These are phyloP conservation scores for Hycleus phaleratus DNA, from an alignment of 1,140 invertebrate genomes.

Conservation along the genomic window DNA sequence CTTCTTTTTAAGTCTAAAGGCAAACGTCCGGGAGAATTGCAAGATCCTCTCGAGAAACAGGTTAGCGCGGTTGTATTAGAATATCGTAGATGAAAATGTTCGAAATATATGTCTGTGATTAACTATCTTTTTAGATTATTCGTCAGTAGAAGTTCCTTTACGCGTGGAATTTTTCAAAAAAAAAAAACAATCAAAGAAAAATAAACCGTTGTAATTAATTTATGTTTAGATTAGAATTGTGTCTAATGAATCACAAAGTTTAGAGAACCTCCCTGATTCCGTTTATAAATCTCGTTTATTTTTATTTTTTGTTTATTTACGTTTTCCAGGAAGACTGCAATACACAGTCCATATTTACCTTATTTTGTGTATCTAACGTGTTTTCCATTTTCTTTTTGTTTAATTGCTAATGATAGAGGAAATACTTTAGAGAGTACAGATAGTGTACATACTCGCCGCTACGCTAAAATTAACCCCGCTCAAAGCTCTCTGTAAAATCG, in stretches of 20 bases:
- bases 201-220: constrained; percentile 25
- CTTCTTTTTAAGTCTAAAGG: constrained; percentile 42
- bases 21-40: constrained; percentile 46
- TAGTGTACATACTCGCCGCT: constrained; percentile 26
- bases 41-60: constrained; percentile 44
- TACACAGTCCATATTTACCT: background rate
- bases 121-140: constrained; percentile 31
- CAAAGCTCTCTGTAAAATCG: background rate
- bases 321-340: background rate
- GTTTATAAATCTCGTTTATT: constrained; percentile 1
- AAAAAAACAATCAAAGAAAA: background rate
- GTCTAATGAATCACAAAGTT: constrained; percentile 19
- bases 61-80: constrained; percentile 38
- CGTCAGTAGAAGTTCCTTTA: constrained; percentile 21
- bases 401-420: constrained; percentile 3
- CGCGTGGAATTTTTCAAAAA: constrained; percentile 24
- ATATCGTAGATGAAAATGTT: constrained; percentile 25
- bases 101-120: constrained; percentile 36
- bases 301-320: constrained; percentile 12
- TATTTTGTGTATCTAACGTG: constrained; percentile 2
- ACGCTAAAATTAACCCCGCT: constrained; percentile 9
- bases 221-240: constrained; percentile 31
- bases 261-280: background rate
- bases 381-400: constrained; percentile 5
- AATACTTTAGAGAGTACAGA: constrained; percentile 6